phyloP scores from a whole-genome alignment of 2,888 invertebrate species.

The Pteria penguin region DNA sequence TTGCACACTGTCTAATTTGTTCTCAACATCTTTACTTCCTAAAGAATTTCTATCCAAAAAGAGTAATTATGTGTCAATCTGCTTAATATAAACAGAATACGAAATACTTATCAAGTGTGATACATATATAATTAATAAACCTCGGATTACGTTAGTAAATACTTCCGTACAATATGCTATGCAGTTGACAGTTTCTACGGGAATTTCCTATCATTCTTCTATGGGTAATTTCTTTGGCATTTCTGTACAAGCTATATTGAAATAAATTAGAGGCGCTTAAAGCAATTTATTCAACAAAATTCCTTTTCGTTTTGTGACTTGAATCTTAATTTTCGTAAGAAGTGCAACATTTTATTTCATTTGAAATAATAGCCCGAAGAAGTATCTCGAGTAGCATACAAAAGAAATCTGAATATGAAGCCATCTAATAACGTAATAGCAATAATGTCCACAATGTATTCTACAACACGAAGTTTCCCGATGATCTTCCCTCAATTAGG shows the following conservation, averaged over 20 bases:
- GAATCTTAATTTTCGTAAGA: not conserved
- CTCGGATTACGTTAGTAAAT: too few species aligned
- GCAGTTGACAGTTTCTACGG: not conserved
- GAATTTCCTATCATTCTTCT: too few species aligned
- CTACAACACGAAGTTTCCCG: not conserved
- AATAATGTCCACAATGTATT: slow-evolving; percentile 3
- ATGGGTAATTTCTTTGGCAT: too few species aligned
- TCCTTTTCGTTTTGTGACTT: not conserved
- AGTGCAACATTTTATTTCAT: not conserved
- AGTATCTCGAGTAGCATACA: not conserved
- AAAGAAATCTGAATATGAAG: not conserved
- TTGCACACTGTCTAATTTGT: too few species aligned
- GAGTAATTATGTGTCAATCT: too few species aligned
- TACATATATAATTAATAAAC: too few species aligned
- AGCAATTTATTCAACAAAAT: too few species aligned
- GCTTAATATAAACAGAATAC: too few species aligned
- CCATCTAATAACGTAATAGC: not conserved
- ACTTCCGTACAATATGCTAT: too few species aligned
- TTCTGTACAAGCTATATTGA: not conserved
- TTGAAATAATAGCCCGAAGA: not conserved
- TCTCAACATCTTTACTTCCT: too few species aligned
- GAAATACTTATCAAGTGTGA: too few species aligned
- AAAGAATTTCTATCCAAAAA: too few species aligned
- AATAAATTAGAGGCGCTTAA: not conserved
- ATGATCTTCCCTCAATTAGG: not conserved